Percentiles rank a stretch among this genome's conserved stretches.
phyloP scores from a whole-genome alignment of 2,113 vertebrate genomes.

The Entelurus aequoreus region DNA sequence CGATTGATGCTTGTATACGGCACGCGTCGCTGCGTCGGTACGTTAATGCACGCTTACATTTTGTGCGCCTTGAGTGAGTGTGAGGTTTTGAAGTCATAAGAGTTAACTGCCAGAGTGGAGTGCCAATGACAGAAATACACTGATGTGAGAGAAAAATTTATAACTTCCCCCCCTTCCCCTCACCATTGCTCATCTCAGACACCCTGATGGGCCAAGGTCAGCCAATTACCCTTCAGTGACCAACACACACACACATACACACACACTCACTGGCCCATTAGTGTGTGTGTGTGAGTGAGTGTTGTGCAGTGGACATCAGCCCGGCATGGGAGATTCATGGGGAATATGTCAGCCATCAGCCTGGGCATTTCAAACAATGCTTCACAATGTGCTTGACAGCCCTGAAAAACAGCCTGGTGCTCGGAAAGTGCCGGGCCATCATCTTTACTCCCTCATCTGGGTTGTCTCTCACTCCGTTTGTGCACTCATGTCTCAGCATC shows the following conservation, averaged over 20 bases:
- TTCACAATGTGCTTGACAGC: constrained; percentile 73
- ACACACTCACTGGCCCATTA: constrained; percentile 10
- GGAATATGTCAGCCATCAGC: constrained; percentile 71
- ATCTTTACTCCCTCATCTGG: constrained; percentile 70
- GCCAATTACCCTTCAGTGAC: constrained; percentile 68
- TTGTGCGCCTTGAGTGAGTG: neutral
- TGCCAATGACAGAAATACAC: constrained; percentile 47
- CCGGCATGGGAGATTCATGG: constrained; percentile 64
- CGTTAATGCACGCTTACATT: neutral
- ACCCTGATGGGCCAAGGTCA: constrained; percentile 64
- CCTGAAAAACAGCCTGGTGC: constrained; percentile 70
- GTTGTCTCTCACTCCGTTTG: constrained; percentile 46
- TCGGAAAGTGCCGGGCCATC: constrained; percentile 69
- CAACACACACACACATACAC: constrained; percentile 20
- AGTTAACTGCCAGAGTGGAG: constrained; percentile 40
- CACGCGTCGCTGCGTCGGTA: neutral
- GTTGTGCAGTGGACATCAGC: constrained; percentile 57
- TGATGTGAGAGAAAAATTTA: constrained; percentile 59
- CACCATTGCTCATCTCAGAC: constrained; percentile 36
- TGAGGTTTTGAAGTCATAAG: constrained; percentile 24
- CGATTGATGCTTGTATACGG: constrained; percentile 14
- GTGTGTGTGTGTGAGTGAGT: constrained; percentile 44
- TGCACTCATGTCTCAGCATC: constrained; percentile 43
- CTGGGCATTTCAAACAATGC: constrained; percentile 71
- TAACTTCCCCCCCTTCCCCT: constrained; percentile 23